These are phyloP conservation scores for Syngnathus rostellatus DNA, from an alignment of 2,797 vertebrate species.

Conservation along the genomic window DNA sequence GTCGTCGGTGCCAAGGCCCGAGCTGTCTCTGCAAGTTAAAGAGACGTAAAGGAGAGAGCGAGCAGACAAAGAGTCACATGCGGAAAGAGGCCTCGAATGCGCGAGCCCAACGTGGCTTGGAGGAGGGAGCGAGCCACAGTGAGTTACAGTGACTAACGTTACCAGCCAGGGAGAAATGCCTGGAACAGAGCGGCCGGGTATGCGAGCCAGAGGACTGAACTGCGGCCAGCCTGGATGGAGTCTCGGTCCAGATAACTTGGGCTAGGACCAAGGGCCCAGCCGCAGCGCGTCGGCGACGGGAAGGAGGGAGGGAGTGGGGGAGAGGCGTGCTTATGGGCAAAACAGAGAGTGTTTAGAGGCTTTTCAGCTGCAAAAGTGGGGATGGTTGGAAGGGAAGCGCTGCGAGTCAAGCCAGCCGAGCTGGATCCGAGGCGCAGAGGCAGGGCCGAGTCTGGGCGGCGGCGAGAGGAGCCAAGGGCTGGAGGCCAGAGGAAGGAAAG, in stretches of 20 bases:
- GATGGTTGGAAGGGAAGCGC: constrained; percentile 44
- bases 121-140: constrained; percentile 47
- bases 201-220: constrained; percentile 59
- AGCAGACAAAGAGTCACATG: constrained; percentile 44
- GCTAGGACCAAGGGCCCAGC: constrained; percentile 54
- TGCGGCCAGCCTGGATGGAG: constrained; percentile 58
- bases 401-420: constrained; percentile 51
- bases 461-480: constrained; percentile 60
- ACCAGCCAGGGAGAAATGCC: constrained; percentile 56
- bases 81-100: constrained; percentile 42
- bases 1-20: constrained; percentile 29
- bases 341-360: constrained; percentile 45
- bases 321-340: constrained; percentile 37
- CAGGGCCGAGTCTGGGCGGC: constrained; percentile 51
- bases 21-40: constrained; percentile 45
- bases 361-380: constrained; percentile 49
- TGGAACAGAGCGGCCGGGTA: constrained; percentile 49
- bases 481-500: constrained; percentile 51
- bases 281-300: constrained; percentile 43
- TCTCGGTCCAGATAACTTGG: constrained; percentile 61
- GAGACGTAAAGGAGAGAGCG: constrained; percentile 24
- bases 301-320: constrained; percentile 29
- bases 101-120: constrained; percentile 44
- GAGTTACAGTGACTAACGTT: constrained; percentile 58
- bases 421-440: constrained; percentile 54